Percentiles rank a stretch among this genome's conserved stretches.
phyloP scores from a whole-genome alignment of 2,888 invertebrate species.

The Tupiocoris notatus region DNA sequence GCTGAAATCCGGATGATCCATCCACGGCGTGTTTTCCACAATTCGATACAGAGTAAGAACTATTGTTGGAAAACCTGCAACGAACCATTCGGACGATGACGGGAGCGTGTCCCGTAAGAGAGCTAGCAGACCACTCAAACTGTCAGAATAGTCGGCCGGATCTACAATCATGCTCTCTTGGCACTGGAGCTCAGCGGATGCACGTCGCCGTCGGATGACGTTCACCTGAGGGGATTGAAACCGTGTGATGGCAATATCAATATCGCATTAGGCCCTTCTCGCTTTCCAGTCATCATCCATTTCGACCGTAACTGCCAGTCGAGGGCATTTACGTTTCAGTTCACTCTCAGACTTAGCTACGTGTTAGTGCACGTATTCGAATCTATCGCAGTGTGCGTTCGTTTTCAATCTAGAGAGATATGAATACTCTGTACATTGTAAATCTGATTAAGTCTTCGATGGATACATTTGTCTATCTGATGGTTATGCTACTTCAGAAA shows the following conservation, averaged over 20 bases:
- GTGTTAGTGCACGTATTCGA: too few relatives aligned
- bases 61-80: constrained; percentile 53
- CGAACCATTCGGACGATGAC: constrained; percentile 48
- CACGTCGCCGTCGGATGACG: constrained; percentile 10
- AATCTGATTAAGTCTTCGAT: too few relatives aligned
- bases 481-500: too few relatives aligned
- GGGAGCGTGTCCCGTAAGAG: constrained; percentile 51
- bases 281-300: neutral
- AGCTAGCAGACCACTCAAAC: constrained; percentile 53
- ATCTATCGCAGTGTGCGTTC: too few relatives aligned
- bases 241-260: neutral
- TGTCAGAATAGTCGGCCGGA: constrained; percentile 49
- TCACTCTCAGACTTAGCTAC: too few relatives aligned
- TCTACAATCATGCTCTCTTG: neutral
- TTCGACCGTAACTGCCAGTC: neutral
- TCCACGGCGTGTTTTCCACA: constrained; percentile 54
- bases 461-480: too few relatives aligned
- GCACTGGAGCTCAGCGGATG: neutral
- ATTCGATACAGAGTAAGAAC: constrained; percentile 54
- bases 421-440: too few relatives aligned
- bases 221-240: constrained; percentile 7
- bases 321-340: neutral
- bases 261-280: neutral
- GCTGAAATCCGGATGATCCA: constrained; percentile 52
- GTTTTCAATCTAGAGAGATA: too few relatives aligned